These are phyloP conservation scores for Leptopilina syphax DNA, from an alignment of 2,888 invertebrate species.

Conservation along the genomic window DNA sequence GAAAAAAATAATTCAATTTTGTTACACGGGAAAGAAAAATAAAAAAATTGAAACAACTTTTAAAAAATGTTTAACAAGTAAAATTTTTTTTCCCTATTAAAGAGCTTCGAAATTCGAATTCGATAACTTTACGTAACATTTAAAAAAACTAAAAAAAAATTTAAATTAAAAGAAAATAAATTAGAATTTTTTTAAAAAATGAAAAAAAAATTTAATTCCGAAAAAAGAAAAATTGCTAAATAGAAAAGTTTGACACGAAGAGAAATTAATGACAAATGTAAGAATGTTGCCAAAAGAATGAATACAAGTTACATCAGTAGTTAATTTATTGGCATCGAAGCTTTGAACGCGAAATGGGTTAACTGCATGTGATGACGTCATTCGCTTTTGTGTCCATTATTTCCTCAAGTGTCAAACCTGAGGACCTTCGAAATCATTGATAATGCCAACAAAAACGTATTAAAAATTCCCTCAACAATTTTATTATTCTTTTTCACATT, in stretches of 20 bases:
- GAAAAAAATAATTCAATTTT: too few relatives aligned
- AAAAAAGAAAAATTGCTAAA: too few relatives aligned
- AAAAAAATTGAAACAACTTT: too few relatives aligned
- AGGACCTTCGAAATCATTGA: slow-evolving; percentile 31
- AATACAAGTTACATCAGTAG: slow-evolving; percentile 23
- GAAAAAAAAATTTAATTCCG: not conserved
- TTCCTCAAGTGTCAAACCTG: slow-evolving; percentile 35
- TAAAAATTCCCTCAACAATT: not conserved
- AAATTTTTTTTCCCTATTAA: too few relatives aligned
- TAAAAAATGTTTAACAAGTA: too few relatives aligned
- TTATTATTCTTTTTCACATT: not conserved
- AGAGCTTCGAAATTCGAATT: too few relatives aligned
- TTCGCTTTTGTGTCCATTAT: slow-evolving; percentile 32
- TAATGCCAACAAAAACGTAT: slow-evolving; percentile 3
- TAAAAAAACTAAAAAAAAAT: not conserved
- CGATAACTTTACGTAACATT: too few relatives aligned
- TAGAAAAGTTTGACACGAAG: not conserved
- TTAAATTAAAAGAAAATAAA: not conserved
- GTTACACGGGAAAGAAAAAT: too few relatives aligned
- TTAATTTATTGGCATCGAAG: slow-evolving; percentile 31
- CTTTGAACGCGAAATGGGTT: slow-evolving; percentile 40
- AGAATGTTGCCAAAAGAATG: slow-evolving; percentile 15
- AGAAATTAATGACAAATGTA: slow-evolving; percentile 29
- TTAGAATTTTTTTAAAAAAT: too few relatives aligned
- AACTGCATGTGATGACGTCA: slow-evolving; percentile 39